These are phyloP conservation scores for Cinclus mexicanus DNA, from an alignment of 2,113 vertebrate species.

Conservation along the genomic window DNA sequence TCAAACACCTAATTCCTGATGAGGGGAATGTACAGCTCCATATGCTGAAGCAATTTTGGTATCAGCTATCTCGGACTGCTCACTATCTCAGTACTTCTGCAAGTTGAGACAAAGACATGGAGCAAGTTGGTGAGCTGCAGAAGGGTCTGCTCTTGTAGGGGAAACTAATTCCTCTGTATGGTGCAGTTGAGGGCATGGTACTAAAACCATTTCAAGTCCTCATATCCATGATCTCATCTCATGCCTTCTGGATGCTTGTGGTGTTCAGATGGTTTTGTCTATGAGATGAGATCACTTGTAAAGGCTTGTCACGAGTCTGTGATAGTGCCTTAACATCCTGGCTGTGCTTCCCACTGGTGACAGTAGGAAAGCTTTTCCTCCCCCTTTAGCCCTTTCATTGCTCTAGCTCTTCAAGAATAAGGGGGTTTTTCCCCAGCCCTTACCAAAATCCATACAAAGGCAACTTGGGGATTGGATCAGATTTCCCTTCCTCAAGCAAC, in stretches of 20 bases:
- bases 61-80: neutral
- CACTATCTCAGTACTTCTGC: neutral
- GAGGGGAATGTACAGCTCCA: neutral
- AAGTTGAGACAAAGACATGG: neutral
- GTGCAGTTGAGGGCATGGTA: neutral
- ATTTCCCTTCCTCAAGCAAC: neutral
- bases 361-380: neutral
- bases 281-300: neutral
- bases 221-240: neutral
- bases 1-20: neutral
- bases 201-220: neutral
- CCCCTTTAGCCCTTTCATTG: neutral
- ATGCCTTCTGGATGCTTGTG: neutral
- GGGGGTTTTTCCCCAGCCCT: neutral
- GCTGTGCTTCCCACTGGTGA: neutral
- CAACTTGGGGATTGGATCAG: neutral
- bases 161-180: neutral
- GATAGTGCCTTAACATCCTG: neutral
- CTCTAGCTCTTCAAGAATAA: neutral
- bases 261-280: neutral
- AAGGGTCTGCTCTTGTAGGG: neutral
- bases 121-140: neutral
- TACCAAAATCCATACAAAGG: neutral
- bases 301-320: neutral
- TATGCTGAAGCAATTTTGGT: neutral